Conservation (phyloP, 2,888 invertebrate genomes). For the Allygus modestus region DNA sequence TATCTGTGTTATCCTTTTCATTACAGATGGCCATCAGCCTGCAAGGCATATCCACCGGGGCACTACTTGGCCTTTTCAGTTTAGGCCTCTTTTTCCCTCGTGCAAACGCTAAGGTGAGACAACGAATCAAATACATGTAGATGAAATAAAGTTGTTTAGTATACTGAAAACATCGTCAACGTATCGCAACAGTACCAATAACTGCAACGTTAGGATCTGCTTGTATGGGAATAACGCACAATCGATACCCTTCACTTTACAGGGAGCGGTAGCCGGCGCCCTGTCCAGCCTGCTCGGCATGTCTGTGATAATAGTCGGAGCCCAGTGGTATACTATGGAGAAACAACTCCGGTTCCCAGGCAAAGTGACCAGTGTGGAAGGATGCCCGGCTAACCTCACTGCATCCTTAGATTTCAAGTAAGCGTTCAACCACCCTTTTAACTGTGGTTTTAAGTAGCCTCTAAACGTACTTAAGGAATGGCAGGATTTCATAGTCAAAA, state of each 20-base stretch:
- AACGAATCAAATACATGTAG: no score
- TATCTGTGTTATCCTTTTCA: not conserved
- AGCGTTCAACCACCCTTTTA: not conserved
- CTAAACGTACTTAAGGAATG: no score
- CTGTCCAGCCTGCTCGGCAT: constrained; percentile 26
- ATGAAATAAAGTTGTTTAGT: no score
- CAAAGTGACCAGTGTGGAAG: constrained; percentile 50
- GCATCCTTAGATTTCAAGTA: constrained; percentile 30
- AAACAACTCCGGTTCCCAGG: constrained; percentile 37
- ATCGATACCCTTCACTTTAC: no score
- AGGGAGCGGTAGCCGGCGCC: constrained; percentile 51
- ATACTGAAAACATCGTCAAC: no score
- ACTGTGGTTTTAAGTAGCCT: no score
- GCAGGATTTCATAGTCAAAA: no score
- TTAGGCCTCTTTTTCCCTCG: constrained; percentile 25
- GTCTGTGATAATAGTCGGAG: constrained; percentile 27
- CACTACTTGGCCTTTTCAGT: constrained; percentile 5
- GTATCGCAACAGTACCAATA: no score
- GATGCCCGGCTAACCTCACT: constrained; percentile 18
- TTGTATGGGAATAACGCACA: no score
- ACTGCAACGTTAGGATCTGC: no score
- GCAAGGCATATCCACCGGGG: constrained; percentile 18
- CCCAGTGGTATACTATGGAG: constrained; percentile 14
- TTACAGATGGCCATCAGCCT: constrained; percentile 28
- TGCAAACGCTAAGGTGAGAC: constrained; percentile 36